Conservation (phyloP, 2,888 invertebrate species). For the Mermis nigrescens region DNA sequence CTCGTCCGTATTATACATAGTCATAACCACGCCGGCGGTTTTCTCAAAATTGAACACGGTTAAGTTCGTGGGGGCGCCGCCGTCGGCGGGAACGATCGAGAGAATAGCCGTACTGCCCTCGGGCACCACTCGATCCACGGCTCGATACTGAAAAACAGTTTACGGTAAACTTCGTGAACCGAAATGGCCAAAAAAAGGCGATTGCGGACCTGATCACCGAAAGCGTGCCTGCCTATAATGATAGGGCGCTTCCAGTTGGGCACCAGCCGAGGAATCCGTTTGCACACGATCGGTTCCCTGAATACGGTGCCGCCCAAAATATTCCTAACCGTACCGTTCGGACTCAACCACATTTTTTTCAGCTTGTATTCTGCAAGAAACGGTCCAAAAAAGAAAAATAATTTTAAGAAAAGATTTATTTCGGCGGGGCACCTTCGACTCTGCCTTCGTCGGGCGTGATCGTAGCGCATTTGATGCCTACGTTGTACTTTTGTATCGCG, state of each 20-base stretch:
- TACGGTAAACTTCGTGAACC: no score
- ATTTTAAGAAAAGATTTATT: neutral
- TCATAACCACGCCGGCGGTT: slow-evolving; percentile 59
- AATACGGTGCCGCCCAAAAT: slow-evolving; percentile 42
- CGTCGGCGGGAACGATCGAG: slow-evolving; percentile 54
- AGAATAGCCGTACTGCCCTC: no score
- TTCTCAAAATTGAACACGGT: slow-evolving; percentile 35
- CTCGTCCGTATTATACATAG: slow-evolving; percentile 83
- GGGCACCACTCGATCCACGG: slow-evolving; percentile 84
- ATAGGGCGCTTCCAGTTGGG: slow-evolving; percentile 87
- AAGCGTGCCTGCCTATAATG: slow-evolving; percentile 77
- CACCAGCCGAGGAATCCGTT: slow-evolving; percentile 76
- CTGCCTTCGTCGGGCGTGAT: slow-evolving; percentile 93
- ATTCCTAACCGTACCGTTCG: slow-evolving; percentile 43
- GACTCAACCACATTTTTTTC: slow-evolving; percentile 43
- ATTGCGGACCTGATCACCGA: slow-evolving; percentile 74
- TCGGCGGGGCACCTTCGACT: slow-evolving; percentile 45
- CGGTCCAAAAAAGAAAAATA: no score
- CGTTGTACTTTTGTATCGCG: slow-evolving; percentile 86
- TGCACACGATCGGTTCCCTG: slow-evolving; percentile 42
- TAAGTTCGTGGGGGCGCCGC: slow-evolving; percentile 65
- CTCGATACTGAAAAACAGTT: slow-evolving; percentile 74
- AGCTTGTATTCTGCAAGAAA: slow-evolving; percentile 40
- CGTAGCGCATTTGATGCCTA: slow-evolving; percentile 92
- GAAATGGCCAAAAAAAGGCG: no score